phyloP scores from a whole-genome alignment of 1,140 invertebrate genomes.

The Cyclina sinensis region DNA sequence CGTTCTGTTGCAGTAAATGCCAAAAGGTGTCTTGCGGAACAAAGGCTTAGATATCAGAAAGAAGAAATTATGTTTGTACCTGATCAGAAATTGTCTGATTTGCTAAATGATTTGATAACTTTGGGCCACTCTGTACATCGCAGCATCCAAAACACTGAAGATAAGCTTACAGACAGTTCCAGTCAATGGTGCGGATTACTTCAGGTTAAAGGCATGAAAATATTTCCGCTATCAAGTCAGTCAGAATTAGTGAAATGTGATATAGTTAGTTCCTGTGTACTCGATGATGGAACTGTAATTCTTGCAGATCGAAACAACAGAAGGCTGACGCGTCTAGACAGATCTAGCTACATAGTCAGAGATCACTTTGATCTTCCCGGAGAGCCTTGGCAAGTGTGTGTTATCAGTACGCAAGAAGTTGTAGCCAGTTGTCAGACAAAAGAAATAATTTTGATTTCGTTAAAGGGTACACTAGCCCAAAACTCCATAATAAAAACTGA shows the following conservation, averaged over 20 bases:
- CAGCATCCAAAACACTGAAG: too few relatives aligned
- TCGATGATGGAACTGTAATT: neutral
- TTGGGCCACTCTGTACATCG: neutral
- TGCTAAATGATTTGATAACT: neutral
- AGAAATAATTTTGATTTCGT: neutral
- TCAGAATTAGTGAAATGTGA: neutral
- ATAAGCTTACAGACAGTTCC: neutral
- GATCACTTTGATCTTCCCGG: neutral
- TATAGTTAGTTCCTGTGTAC: neutral
- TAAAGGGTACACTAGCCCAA: neutral
- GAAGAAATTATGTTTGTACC: neutral
- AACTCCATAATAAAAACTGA: neutral
- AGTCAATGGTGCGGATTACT: neutral
- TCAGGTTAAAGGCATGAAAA: neutral
- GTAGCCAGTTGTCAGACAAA: neutral
- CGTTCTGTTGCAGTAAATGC: neutral
- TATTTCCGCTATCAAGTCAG: neutral
- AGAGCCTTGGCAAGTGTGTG: neutral
- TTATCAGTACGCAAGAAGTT: neutral
- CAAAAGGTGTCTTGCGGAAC: neutral
- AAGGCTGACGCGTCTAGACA: neutral
- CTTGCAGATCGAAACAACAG: slow-evolving; percentile 1
- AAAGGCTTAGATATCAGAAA: neutral
- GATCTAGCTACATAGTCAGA: neutral
- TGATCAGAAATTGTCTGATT: neutral